Evolutionary conservation across 1,140 invertebrate genomes (phyloP).

Genomic region (Globodera rostochiensis): DNA sequence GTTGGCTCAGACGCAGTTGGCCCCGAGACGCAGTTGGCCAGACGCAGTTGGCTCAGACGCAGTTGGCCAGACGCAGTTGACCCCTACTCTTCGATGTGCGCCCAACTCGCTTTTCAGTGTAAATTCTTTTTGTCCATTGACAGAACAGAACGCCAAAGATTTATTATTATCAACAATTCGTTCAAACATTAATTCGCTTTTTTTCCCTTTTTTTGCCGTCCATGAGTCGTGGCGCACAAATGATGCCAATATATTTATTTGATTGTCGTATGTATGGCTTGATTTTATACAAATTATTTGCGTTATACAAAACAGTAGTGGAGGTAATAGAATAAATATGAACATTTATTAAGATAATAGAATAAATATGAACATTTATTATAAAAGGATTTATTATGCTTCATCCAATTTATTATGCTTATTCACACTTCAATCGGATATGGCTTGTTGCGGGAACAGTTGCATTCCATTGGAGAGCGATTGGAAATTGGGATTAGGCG

Average conservation of each 20-base stretch:
- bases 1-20: no score
- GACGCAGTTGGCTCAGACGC: no score
- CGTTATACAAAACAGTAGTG: neutral
- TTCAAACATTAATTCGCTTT: no score
- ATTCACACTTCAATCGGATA: conserved; percentile 18
- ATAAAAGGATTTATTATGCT: conserved; percentile 12
- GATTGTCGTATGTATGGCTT: neutral
- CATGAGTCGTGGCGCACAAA: neutral
- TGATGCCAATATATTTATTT: neutral
- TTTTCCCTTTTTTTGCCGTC: no score
- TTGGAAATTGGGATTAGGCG: conserved; percentile 2
- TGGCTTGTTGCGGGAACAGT: conserved; percentile 21
- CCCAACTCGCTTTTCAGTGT: no score
- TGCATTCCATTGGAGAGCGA: conserved; percentile 5
- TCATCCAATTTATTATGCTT: neutral
- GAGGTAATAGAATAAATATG: neutral
- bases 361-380: neutral
- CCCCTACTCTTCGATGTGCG: no score
- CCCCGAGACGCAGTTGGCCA: no score
- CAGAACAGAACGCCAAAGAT: no score
- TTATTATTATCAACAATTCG: no score
- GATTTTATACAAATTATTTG: neutral
- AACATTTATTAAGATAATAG: neutral
- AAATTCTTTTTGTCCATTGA: no score
- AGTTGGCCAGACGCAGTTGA: no score